Evolutionary conservation across 2,113 vertebrate species (phyloP).

Genomic region (Pipra filicauda): DNA sequence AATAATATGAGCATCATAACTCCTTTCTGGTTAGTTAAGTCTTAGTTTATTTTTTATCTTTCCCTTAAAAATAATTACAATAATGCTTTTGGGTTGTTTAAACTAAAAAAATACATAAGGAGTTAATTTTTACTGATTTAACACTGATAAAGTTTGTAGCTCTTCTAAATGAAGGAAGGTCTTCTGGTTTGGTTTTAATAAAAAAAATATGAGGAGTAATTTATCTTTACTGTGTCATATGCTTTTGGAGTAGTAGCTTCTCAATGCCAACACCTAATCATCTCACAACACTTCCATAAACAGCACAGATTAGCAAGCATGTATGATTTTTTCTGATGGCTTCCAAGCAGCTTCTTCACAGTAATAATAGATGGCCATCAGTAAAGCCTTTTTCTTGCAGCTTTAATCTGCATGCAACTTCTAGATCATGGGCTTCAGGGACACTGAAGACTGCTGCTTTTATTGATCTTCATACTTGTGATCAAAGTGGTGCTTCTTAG

Average conservation of each 20-base stretch:
- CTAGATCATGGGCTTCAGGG: background rate
- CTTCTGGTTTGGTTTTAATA: background rate
- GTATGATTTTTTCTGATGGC: background rate
- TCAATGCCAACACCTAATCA: background rate
- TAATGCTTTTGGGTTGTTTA: background rate
- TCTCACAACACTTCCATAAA: background rate
- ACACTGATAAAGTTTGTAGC: background rate
- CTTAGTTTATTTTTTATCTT: background rate
- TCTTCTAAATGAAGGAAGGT: background rate
- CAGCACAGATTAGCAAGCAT: background rate
- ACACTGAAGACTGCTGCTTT: background rate
- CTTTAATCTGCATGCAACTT: background rate
- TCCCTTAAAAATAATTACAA: background rate
- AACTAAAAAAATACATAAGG: background rate
- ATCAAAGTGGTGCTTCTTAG: background rate
- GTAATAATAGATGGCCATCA: background rate
- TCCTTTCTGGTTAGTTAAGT: background rate
- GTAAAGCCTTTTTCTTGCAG: background rate
- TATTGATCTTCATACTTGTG: background rate
- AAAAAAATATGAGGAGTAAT: background rate
- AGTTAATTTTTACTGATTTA: background rate
- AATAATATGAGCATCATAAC: background rate
- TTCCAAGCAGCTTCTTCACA: background rate
- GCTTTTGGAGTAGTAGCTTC: background rate
- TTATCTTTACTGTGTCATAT: background rate